Conservation (phyloP, 2,888 invertebrate species). For the Chydorus sphaericus region DNA sequence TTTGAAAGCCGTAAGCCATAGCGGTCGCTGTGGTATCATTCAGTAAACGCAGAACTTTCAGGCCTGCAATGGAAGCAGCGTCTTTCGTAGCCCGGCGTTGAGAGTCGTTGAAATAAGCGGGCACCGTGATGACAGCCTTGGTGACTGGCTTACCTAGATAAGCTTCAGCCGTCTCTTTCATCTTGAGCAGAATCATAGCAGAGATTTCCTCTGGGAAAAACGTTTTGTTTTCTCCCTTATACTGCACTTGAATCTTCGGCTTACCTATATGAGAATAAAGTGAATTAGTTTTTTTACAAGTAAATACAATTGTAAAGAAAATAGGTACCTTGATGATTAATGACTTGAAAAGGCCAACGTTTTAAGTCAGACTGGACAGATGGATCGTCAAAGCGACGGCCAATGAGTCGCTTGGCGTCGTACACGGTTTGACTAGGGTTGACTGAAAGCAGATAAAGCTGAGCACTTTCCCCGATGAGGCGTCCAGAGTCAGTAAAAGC, state of each 20-base stretch:
- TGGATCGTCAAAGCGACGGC: constrained; percentile 70
- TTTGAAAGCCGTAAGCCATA: constrained; percentile 45
- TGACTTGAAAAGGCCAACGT: constrained; percentile 83
- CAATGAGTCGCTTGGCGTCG: constrained; percentile 82
- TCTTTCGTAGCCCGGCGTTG: constrained; percentile 61
- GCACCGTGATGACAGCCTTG: constrained; percentile 67
- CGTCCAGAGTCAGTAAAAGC: constrained; percentile 45
- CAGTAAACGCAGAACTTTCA: constrained; percentile 15
- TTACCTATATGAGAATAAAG: no score
- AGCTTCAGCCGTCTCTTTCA: constrained; percentile 24
- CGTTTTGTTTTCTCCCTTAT: constrained; percentile 73
- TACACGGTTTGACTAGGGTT: constrained; percentile 40
- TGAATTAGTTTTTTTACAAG: no score
- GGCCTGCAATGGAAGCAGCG: constrained; percentile 47
- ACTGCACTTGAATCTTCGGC: constrained; percentile 45
- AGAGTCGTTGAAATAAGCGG: constrained; percentile 57
- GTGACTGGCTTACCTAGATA: constrained; percentile 30
- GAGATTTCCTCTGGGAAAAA: constrained; percentile 86
- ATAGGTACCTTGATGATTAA: no score
- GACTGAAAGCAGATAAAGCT: constrained; percentile 29
- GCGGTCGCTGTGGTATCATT: constrained; percentile 16
- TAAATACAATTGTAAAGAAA: no score
- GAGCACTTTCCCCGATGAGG: constrained; percentile 34
- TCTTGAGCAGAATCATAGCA: constrained; percentile 56
- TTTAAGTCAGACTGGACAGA: constrained; percentile 90